phyloP scores from a whole-genome alignment of 2,797 vertebrate genomes.

The Pelodytes ibericus region DNA sequence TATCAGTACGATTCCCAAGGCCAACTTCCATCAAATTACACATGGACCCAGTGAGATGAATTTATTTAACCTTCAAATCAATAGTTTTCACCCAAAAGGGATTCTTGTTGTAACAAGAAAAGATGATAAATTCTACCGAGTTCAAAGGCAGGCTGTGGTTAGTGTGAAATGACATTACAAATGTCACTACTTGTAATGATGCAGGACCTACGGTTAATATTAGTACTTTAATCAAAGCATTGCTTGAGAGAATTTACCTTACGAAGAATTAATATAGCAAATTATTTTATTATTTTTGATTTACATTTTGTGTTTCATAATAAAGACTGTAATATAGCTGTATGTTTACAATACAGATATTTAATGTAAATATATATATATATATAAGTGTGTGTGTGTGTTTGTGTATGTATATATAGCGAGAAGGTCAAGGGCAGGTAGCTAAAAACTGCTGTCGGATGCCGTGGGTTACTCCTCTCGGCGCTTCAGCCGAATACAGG shows the following conservation, averaged over 20 bases:
- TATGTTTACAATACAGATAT: no score
- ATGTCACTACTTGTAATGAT: conserved; percentile 55
- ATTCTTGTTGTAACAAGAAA: conserved; percentile 69
- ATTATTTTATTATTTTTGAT: neutral
- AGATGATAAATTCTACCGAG: conserved; percentile 60
- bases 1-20: conserved; percentile 73
- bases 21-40: conserved; percentile 71
- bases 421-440: no score
- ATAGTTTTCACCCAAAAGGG: conserved; percentile 70
- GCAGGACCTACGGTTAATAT: conserved; percentile 54
- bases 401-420: no score
- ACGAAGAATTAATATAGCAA: neutral
- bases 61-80: conserved; percentile 69
- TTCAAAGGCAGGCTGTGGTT: conserved; percentile 61
- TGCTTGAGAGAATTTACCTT: neutral
- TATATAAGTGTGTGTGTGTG: no score
- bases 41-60: conserved; percentile 63
- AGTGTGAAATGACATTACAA: conserved; percentile 59
- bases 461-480: no score
- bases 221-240: conserved; percentile 50
- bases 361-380: no score
- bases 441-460: no score
- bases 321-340: no score
- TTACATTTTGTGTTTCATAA: no score
- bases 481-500: no score